Evolutionary conservation across 1,140 invertebrate genomes (phyloP).

Genomic region (Scaptomyza graminum): DNA sequence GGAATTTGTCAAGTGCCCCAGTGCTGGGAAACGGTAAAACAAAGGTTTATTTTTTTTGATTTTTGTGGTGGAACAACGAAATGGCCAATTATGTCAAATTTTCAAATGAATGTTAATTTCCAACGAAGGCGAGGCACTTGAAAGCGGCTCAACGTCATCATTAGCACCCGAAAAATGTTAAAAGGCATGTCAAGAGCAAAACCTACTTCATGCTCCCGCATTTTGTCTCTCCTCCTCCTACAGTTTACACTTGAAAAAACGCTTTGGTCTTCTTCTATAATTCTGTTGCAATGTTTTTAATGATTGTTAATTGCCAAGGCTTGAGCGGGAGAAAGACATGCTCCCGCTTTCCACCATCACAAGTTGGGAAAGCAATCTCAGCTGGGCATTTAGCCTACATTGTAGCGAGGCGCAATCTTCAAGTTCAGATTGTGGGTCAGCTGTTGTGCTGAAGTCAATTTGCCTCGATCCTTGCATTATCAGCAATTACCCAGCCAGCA

Average conservation of each 20-base stretch:
- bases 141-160: slow-evolving; percentile 68
- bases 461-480: slow-evolving; percentile 64
- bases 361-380: slow-evolving; percentile 42
- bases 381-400: slow-evolving; percentile 62
- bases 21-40: slow-evolving; percentile 10
- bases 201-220: background rate
- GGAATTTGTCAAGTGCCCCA: slow-evolving; percentile 34
- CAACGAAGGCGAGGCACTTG: slow-evolving; percentile 32
- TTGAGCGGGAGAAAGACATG: background rate
- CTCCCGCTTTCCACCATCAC: too few species aligned
- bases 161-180: slow-evolving; percentile 58
- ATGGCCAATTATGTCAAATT: slow-evolving; percentile 80
- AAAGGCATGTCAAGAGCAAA: slow-evolving; percentile 38
- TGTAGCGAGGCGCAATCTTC: slow-evolving; percentile 31
- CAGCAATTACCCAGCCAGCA: slow-evolving; percentile 66
- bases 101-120: slow-evolving; percentile 64
- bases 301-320: slow-evolving; percentile 44
- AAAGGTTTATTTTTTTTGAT: slow-evolving; percentile 1
- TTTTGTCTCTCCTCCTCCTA: slow-evolving; percentile 27
- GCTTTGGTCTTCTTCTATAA: background rate
- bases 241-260: background rate
- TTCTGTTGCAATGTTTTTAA: slow-evolving; percentile 23
- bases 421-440: slow-evolving; percentile 76
- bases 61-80: slow-evolving; percentile 42
- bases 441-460: slow-evolving; percentile 57